These are phyloP conservation scores for Caenorhabditis sinica DNA, from an alignment of 2,888 invertebrate species.

Conservation along the genomic window DNA sequence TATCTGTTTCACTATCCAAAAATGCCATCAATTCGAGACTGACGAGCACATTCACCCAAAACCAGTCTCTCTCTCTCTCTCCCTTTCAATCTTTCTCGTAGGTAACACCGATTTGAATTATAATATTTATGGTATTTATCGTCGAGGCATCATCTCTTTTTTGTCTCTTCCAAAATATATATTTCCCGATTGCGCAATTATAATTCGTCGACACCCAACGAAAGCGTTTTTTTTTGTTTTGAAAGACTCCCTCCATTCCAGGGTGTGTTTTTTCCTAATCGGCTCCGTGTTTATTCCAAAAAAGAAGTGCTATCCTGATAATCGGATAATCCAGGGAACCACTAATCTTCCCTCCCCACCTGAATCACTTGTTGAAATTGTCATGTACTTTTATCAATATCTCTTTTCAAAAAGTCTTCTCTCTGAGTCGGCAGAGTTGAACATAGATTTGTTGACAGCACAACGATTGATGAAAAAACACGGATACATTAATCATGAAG, in stretches of 20 bases:
- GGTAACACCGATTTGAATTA: conserved; percentile 42
- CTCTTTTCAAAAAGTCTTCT: background rate
- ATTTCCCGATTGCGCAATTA: conserved; percentile 55
- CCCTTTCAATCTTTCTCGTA: background rate
- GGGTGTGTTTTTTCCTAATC: background rate
- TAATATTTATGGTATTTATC: conserved; percentile 51
- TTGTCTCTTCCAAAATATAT: background rate
- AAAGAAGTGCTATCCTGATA: conserved; percentile 19
- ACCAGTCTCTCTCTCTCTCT: conserved; percentile 22
- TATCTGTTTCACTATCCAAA: conserved; percentile 18
- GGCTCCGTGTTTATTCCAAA: conserved; percentile 3
- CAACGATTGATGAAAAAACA: conserved; percentile 31
- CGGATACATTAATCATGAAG: conserved; percentile 54
- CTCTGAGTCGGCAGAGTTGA: background rate
- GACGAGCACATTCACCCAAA: conserved; percentile 19
- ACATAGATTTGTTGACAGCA: conserved; percentile 42
- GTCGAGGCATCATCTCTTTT: background rate
- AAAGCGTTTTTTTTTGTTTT: conserved; percentile 26
- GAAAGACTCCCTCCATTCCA: conserved; percentile 18
- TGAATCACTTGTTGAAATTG: conserved; percentile 35
- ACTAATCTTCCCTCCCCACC: background rate
- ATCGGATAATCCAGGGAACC: conserved; percentile 28
- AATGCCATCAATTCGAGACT: conserved; percentile 24
- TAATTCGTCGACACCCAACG: conserved; percentile 21
- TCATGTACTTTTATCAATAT: conserved; percentile 23